Evolutionary conservation across 2,888 invertebrate species (phyloP).

Genomic region (Germaria angustata): DNA sequence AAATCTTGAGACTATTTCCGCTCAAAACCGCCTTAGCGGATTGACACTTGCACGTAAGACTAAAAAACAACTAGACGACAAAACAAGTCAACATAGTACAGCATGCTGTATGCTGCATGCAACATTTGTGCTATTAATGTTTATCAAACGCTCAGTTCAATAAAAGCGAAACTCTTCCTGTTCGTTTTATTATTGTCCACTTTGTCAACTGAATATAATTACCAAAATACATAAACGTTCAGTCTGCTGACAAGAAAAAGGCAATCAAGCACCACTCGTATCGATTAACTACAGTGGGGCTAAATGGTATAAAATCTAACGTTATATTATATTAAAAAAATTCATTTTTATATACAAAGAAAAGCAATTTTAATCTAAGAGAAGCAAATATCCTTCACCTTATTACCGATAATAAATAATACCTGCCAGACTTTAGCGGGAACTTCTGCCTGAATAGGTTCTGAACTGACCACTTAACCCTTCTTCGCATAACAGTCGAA

Average conservation of each 20-base stretch:
- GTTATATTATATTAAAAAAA: too few species aligned
- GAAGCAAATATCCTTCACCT: too few species aligned
- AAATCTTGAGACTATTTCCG: slow-evolving; percentile 43
- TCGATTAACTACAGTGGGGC: not conserved
- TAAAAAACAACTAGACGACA: not conserved
- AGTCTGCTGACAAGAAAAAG: not conserved
- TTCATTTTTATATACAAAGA: too few species aligned
- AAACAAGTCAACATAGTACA: too few species aligned
- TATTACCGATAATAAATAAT: too few species aligned
- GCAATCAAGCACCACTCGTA: not conserved
- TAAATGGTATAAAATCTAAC: not conserved
- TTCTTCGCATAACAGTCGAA: too few species aligned
- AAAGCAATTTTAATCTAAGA: too few species aligned
- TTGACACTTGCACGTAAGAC: slow-evolving; percentile 19
- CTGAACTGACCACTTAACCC: too few species aligned
- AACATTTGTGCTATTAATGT: slow-evolving; percentile 13
- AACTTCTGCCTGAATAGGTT: too few species aligned
- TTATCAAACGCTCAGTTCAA: not conserved
- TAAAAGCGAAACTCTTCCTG: slow-evolving; percentile 52
- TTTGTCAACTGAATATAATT: slow-evolving; percentile 59
- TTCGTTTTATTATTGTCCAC: slow-evolving; percentile 29
- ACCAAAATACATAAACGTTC: slow-evolving; percentile 21
- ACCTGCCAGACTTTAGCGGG: too few species aligned
- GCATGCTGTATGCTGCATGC: not conserved
- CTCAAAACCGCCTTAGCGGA: not conserved